Evolutionary conservation across 2,888 invertebrate genomes (phyloP), one percentile per base, ranked within the genome.

Genomic region (Volucella bombylans): DNA sequence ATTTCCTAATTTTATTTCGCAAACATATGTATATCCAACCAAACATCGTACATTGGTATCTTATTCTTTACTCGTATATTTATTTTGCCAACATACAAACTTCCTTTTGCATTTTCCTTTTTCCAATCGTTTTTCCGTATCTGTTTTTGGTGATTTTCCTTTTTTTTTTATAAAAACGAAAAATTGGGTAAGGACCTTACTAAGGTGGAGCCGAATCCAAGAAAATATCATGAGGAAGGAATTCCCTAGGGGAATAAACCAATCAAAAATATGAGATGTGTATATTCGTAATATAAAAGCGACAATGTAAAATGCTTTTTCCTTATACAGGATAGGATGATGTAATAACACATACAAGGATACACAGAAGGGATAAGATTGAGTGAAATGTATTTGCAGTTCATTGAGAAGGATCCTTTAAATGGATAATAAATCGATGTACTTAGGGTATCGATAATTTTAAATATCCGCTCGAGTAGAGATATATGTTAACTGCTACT

Each of bases 401-500:
- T 54, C 67, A 67, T 67, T 67, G 54, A 54, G 15, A 68, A 31
- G 43, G 43, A 67, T 52, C 50, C 50, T 50, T n/a, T 41, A 65
- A 65, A 52, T 65, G 52, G 52, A 65, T 68, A 68, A 68, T 54
- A 67, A 67, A 67, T 67, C 67, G 67, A 41, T 54, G 67, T 31
- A 18, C 52, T 67, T 23, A 18, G 64, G 10, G 10, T 14, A 52
- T 39, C n/a, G 67, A 68, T 68, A 54, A 68, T 54, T 54, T 23
- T 14, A 15, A 57, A 14, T 14, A 57, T 39, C 8, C 14, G 15
- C 11, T 38, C 15, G 10, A 57, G 23, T 14, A n/a, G 12, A 4
- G 12, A 38, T 6, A 10, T 9, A n/a, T n/a, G n/a, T n/a, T n/a
- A 57, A 31, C 31, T 31, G 31, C 31, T 31, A 31, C 31, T 31